phyloP scores from a whole-genome alignment of 2,113 vertebrate species.

The Hydrolagus affinis region DNA sequence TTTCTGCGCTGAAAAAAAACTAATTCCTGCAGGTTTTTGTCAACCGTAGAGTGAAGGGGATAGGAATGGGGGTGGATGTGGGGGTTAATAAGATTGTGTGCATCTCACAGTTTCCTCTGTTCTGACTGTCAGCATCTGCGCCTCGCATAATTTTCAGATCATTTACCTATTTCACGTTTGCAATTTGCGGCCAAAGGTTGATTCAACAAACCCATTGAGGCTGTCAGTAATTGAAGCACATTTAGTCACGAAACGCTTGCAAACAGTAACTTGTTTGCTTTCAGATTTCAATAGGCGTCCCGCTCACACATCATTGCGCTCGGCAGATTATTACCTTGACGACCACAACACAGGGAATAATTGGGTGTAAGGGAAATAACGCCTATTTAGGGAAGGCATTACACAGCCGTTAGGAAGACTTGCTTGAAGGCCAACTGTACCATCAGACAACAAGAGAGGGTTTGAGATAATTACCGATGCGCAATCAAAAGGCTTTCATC shows the following conservation, averaged over 20 bases:
- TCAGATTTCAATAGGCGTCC: not conserved
- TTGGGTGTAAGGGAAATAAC: not conserved
- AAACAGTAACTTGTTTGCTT: not conserved
- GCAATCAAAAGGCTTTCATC: too few species aligned
- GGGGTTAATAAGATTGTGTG: too few species aligned
- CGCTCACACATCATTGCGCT: not conserved
- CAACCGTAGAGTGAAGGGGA: too few species aligned
- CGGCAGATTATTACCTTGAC: not conserved
- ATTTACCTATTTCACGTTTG: not conserved
- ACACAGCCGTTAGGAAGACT: not conserved
- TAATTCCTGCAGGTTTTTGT: too few species aligned
- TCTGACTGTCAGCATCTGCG: too few species aligned
- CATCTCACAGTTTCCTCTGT: too few species aligned
- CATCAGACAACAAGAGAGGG: too few species aligned
- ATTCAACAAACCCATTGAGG: not conserved
- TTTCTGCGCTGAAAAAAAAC: too few species aligned
- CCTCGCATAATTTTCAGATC: not conserved
- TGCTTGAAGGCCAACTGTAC: too few species aligned
- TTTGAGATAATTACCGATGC: too few species aligned
- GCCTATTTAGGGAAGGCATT: not conserved
- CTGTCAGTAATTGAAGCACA: not conserved
- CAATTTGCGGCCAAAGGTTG: not conserved
- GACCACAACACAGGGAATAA: not conserved
- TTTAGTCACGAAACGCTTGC: not conserved
- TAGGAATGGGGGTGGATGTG: too few species aligned